phyloP scores from a whole-genome alignment of 2,888 invertebrate species.

The Herminia tarsipennalis region DNA sequence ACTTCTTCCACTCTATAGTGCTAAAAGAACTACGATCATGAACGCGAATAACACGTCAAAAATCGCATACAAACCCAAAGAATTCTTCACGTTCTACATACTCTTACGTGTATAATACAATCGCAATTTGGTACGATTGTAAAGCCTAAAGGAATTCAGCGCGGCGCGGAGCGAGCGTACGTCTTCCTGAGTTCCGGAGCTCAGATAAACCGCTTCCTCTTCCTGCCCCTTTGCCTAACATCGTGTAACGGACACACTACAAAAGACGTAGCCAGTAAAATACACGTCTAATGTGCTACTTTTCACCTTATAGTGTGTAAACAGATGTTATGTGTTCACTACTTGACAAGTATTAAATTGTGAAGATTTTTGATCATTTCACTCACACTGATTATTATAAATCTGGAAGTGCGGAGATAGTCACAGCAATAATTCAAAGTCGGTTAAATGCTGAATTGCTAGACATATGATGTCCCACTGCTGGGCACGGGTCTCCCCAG shows the following conservation, averaged over 20 bases:
- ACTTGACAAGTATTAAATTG: too few species aligned
- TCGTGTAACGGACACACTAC: slow-evolving; percentile 77
- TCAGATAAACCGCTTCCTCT: slow-evolving; percentile 83
- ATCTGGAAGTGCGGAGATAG: too few species aligned
- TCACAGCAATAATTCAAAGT: too few species aligned
- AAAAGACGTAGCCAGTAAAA: slow-evolving; percentile 72
- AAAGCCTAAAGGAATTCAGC: slow-evolving; percentile 76
- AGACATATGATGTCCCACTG: too few species aligned
- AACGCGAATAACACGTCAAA: too few species aligned
- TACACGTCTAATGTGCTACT: slow-evolving; percentile 62
- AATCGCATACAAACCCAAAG: not conserved
- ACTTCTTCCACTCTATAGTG: too few species aligned
- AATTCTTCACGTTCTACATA: slow-evolving; percentile 2
- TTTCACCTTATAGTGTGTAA: slow-evolving; percentile 49
- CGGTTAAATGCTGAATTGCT: too few species aligned
- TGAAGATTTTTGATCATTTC: too few species aligned
- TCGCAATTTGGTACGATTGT: slow-evolving; percentile 67
- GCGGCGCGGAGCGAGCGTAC: slow-evolving; percentile 68
- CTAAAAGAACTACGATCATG: too few species aligned
- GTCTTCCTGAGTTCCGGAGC: slow-evolving; percentile 82
- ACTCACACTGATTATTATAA: too few species aligned
- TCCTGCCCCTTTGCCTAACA: slow-evolving; percentile 82
- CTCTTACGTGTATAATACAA: slow-evolving; percentile 44
- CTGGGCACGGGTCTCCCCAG: too few species aligned
- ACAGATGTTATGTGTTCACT: slow-evolving; percentile 7